Base-by-base conservation (phyloP, 2,113 vertebrate genomes). In the Dicentrarchus labrax region DNA sequence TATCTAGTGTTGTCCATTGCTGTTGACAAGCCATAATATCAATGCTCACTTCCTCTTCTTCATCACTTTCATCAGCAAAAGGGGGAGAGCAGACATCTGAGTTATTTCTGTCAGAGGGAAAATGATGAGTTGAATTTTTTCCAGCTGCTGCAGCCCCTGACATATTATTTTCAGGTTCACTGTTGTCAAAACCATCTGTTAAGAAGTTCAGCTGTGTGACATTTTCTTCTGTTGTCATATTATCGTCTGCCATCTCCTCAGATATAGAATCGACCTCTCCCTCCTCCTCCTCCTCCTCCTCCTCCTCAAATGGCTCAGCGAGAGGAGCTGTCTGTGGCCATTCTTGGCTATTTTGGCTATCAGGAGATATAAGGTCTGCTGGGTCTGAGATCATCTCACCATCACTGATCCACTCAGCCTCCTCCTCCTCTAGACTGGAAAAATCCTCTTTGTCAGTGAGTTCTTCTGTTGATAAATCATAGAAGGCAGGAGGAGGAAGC, bases 51-150 rank as follows among this genome's bases (percentile, higher is more conserved):
- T 87, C 82, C n/a, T 89, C 81, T 48, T 85, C 80, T 53, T 83
- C 80, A 73, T 82, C 82, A 70, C 85, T 82, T 82, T 90, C 80
- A 82, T 91, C 64, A 86, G 73, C 72, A 84, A 82, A 82, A 60
- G 82, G 86, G 67, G 72, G 85, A 2, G 90, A 90, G 53, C 65
- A 53, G 11, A 51, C 64, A 70, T 74, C 53, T 22, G 65, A 45
- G 45, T 12, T 53, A 30, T 72, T 74, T 61, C 30, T 78, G 47
- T 66, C 67, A 50, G 45, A 60, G 24, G 19, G 47, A 81, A 61
- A 69, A 47, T 59, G 19, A 22, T 60, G 43, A 22, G 21, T 24
- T 56, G 68, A 24, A 70, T 60, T 76, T 22, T 53, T 67, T 72
- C 16, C 72, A 43, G 16, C 43, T 60, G 45, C 47, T 57, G 72